A percentile compares a stretch with the other conserved stretches of the same genome.
phyloP scores from a whole-genome alignment of 2,797 vertebrate species.

The Chelon labrosus region DNA sequence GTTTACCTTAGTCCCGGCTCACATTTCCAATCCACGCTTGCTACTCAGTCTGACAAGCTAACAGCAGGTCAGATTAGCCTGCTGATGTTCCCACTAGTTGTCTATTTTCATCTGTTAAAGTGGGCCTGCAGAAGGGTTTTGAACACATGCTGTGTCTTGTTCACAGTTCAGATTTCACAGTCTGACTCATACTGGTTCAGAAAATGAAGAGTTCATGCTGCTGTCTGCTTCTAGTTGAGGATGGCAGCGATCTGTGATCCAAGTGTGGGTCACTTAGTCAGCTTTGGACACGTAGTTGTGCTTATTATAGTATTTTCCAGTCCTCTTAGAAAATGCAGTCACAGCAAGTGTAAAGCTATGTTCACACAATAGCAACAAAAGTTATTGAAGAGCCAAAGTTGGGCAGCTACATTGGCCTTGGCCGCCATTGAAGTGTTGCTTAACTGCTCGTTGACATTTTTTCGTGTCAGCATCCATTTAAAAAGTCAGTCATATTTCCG shows the following conservation, averaged over 20 bases:
- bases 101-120: not conserved
- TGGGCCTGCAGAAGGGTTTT: not conserved
- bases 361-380: no score
- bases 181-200: no score
- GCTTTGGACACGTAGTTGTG: no score
- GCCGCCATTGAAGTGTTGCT: no score
- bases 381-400: no score
- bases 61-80: not conserved
- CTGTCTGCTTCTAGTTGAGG: not conserved
- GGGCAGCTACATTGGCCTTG: no score
- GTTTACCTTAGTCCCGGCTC: slow-evolving; percentile 11
- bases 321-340: no score
- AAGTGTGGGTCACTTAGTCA: not conserved
- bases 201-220: not conserved
- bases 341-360: no score
- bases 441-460: no score
- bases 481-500: no score
- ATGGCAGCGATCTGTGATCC: not conserved
- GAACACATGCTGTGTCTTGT: slow-evolving; percentile 10
- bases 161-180: slow-evolving; percentile 15
- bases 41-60: slow-evolving; percentile 5
- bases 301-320: no score
- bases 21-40: slow-evolving; percentile 4
- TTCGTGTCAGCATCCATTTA: no score
- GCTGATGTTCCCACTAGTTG: slow-evolving; percentile 3